Percentiles rank a stretch among this genome's conserved stretches.
phyloP scores from a whole-genome alignment of 2,888 invertebrate genomes.

The Sussaba pulchella region DNA sequence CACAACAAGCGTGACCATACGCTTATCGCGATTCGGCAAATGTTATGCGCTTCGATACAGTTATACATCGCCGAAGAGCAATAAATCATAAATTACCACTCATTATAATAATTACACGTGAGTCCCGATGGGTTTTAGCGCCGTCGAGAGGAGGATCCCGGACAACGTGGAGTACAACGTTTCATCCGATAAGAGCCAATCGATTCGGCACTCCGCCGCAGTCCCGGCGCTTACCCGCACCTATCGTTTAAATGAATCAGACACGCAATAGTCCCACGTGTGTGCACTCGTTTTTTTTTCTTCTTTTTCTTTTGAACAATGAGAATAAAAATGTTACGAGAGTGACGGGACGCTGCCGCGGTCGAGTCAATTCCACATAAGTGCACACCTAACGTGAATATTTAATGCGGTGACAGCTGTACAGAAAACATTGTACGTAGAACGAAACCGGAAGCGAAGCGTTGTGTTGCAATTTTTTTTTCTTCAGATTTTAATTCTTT shows the following conservation, averaged over 20 bases:
- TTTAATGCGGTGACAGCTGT: conserved; percentile 1
- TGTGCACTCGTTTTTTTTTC: conserved; percentile 19
- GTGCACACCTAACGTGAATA: conserved; percentile 11
- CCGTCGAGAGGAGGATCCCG: conserved; percentile 21
- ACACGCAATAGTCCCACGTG: conserved; percentile 64
- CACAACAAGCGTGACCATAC: conserved; percentile 52
- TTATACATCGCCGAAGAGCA: conserved; percentile 44
- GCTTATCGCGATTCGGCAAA: conserved; percentile 42
- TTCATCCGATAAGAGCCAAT: conserved; percentile 68
- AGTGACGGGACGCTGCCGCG: not conserved
- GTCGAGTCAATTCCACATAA: conserved; percentile 15
- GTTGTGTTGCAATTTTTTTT: conserved; percentile 73
- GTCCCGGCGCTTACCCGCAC: conserved; percentile 57
- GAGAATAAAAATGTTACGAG: conserved; percentile 17
- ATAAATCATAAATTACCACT: conserved; percentile 78
- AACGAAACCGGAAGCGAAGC: not conserved
- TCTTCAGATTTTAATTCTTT: too few relatives aligned
- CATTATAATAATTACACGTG: conserved; percentile 80
- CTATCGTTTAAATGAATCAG: conserved; percentile 70
- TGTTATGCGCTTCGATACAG: conserved; percentile 9
- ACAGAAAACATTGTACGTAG: not conserved
- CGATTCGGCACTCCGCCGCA: conserved; percentile 57
- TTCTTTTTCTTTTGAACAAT: conserved; percentile 47
- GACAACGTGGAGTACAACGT: conserved; percentile 37
- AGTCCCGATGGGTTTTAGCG: conserved; percentile 64